These are phyloP conservation scores for Ivindomyrus marchei DNA, from an alignment of 2,113 vertebrate species.

Conservation along the genomic window DNA sequence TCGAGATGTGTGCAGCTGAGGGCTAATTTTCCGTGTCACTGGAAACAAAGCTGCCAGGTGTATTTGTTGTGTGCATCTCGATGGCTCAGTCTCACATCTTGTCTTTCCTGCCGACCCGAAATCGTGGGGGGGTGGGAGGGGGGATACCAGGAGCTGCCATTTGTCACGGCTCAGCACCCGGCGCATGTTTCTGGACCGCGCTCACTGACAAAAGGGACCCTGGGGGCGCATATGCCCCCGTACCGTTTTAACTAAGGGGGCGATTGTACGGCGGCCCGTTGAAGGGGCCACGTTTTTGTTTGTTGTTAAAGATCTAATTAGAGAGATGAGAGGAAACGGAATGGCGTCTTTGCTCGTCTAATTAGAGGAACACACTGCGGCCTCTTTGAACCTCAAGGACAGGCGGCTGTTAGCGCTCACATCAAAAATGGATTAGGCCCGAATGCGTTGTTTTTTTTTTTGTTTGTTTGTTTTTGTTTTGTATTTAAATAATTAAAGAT, in stretches of 20 bases:
- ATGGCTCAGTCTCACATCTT: constrained; percentile 28
- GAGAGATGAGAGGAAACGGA: constrained; percentile 76
- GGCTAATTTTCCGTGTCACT: constrained; percentile 28
- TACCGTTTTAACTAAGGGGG: constrained; percentile 57
- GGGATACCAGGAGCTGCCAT: constrained; percentile 3
- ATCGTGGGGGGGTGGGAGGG: constrained; percentile 26
- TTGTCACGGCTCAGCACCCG: constrained; percentile 14
- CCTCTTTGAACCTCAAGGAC: constrained; percentile 90
- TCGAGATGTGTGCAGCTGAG: constrained; percentile 25
- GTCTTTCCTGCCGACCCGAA: constrained; percentile 19
- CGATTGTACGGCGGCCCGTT: constrained; percentile 51
- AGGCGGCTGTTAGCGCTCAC: constrained; percentile 74
- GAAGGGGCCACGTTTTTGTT: constrained; percentile 73
- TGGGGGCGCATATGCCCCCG: neutral
- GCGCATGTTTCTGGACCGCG: constrained; percentile 16
- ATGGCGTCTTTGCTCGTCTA: constrained; percentile 70
- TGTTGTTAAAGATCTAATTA: constrained; percentile 89
- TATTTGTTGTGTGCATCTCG: constrained; percentile 38
- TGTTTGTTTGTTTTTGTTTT: constrained; percentile 55
- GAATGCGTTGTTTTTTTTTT: constrained; percentile 71
- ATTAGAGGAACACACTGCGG: constrained; percentile 75
- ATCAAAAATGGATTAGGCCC: constrained; percentile 83
- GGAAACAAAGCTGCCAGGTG: constrained; percentile 43
- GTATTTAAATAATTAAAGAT: constrained; percentile 75
- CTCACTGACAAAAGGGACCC: constrained; percentile 4